Evolutionary conservation across 2,113 vertebrate genomes (phyloP).

Genomic region (Euleptes europaea): DNA sequence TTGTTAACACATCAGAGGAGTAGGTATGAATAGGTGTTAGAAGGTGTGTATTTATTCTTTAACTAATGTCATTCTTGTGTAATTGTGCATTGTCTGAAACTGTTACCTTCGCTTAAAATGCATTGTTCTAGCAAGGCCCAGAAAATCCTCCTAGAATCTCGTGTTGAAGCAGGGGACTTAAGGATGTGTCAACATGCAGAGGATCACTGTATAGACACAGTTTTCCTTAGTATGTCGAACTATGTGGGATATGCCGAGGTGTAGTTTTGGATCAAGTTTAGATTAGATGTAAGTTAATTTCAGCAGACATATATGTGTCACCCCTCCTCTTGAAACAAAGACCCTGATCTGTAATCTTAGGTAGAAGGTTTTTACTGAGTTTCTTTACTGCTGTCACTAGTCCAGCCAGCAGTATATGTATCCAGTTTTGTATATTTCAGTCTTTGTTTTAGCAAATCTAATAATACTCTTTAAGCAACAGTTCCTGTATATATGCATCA

Average conservation of each 20-base stretch:
- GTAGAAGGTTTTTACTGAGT: not conserved
- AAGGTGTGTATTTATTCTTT: not conserved
- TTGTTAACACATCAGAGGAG: constrained; percentile 23
- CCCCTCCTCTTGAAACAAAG: not conserved
- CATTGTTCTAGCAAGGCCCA: not conserved
- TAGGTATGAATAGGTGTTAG: constrained; percentile 18
- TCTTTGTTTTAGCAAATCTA: not conserved
- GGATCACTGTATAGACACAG: not conserved
- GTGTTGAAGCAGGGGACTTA: not conserved
- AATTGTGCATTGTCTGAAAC: not conserved
- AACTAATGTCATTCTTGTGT: not conserved
- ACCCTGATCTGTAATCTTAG: not conserved
- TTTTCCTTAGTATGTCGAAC: not conserved
- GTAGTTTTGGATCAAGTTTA: not conserved
- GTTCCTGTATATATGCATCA: not conserved
- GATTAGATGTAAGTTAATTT: not conserved
- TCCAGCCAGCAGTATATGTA: not conserved
- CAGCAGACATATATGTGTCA: rapidly evolving
- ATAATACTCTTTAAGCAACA: not conserved
- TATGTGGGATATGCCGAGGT: not conserved
- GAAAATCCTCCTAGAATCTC: not conserved
- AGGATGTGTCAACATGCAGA: not conserved
- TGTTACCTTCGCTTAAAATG: not conserved
- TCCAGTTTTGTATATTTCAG: not conserved
- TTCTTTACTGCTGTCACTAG: not conserved